These are phyloP conservation scores for Orchestia grillus DNA, from an alignment of 1,140 invertebrate genomes.

Conservation along the genomic window DNA sequence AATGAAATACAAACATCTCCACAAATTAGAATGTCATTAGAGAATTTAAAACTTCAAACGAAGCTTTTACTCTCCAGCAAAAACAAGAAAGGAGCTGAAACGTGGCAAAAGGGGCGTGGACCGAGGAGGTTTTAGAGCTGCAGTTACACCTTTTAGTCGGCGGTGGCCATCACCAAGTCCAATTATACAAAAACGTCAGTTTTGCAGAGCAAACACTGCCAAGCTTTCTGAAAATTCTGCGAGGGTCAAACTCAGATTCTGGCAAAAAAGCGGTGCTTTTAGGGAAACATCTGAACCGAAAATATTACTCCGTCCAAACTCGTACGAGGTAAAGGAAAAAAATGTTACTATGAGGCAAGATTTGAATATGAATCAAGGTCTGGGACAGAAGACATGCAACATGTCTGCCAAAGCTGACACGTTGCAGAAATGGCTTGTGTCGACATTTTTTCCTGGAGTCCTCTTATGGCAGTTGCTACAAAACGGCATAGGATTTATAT, in stretches of 20 bases:
- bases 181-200: constrained; percentile 14
- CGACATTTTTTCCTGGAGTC: too few relatives aligned
- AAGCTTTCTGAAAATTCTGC: background rate
- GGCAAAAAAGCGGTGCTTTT: background rate
- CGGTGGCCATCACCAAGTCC: constrained; percentile 3
- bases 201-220: background rate
- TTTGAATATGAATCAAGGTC: background rate
- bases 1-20: background rate
- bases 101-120: background rate
- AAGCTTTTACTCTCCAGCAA: background rate
- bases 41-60: background rate
- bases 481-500: background rate
- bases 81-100: background rate
- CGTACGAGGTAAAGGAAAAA: background rate
- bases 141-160: constrained; percentile 1
- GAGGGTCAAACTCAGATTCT: background rate
- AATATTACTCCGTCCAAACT: background rate
- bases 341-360: background rate
- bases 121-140: background rate
- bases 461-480: background rate
- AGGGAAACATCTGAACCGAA: background rate
- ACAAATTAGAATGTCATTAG: background rate
- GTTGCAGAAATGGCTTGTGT: background rate
- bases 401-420: background rate
- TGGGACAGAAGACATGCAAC: background rate